Evolutionary conservation across 2,113 vertebrate genomes (phyloP), one percentile per base, ranked within the genome.

Genomic region (Beaufortia kweichowensis): DNA sequence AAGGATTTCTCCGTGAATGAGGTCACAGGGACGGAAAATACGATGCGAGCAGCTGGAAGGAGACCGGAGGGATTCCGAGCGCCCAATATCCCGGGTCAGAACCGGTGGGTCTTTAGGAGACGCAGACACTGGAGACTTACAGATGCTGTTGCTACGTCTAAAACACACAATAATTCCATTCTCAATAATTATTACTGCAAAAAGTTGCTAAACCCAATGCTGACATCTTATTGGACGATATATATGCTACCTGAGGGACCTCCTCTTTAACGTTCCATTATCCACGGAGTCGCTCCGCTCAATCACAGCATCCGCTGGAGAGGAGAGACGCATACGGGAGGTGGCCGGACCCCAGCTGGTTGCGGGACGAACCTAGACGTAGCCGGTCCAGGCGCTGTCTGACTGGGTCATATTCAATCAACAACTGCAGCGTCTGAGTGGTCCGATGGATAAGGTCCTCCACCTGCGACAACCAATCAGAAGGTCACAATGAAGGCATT

Each of bases 21-120:
- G 92, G 89, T 99, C 96, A 79, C 95, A 98, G 1, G 96, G 96
- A 2, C 96, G 92, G 89, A 99, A 99, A 87, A 98, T 98, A 80
- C 96, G 96, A 86, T 97, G 96, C 31, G 96, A 96, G 81, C 90
- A 94, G 89, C 96, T 98, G 61, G 90, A 94, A 59, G 93, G 89
- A 64, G 95, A 95, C 46, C 94, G 94, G 2, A 99, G 89, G 9
- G 97, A 99, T 71, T 99, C 96, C 0, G 97, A 99, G 56, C 96
- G 96, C 3, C 94, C 94, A 12, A 99, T 95, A 86, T 96, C 95
- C 3, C 94, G 92, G 73, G 90, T 88, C 53, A 95, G 87, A 0
- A 94, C 86, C 19, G 92, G 88, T 0, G 86, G 88, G 14, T 97
- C 94, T 85, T 93, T 97, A 1, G 95, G 95, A 69, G 95, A 97